Percentiles rank a stretch among this genome's conserved stretches.
Evolutionary conservation across 1,140 invertebrate genomes (phyloP).

Genomic region (Drosophila ohnishii): DNA sequence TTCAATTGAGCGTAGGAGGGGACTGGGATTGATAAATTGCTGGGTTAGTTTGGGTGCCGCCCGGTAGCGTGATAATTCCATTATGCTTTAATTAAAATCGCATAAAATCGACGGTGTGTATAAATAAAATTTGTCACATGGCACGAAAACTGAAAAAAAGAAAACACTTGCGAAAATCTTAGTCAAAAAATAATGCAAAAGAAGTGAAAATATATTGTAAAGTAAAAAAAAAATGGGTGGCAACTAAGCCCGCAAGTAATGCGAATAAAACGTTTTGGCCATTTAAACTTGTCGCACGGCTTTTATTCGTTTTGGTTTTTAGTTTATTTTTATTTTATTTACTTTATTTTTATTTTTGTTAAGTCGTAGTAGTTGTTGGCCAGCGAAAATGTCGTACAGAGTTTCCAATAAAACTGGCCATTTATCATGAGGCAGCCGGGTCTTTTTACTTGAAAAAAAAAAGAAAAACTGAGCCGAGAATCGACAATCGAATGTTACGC

Average conservation of each 20-base stretch:
- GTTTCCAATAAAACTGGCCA: slow-evolving; percentile 79
- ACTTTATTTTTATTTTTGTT: slow-evolving; percentile 22
- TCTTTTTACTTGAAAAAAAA: slow-evolving; percentile 7
- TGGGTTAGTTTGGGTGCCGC: slow-evolving; percentile 7
- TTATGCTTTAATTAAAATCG: slow-evolving; percentile 60
- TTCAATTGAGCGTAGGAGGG: slow-evolving; percentile 44
- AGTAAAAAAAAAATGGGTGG: slow-evolving; percentile 59
- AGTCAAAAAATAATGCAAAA: slow-evolving; percentile 13
- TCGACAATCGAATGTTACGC: slow-evolving; percentile 69
- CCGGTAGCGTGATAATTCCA: slow-evolving; percentile 45
- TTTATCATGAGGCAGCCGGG: slow-evolving; percentile 62
- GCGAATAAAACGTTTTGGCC: slow-evolving; percentile 58
- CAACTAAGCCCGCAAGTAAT: slow-evolving; percentile 48
- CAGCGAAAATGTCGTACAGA: slow-evolving; percentile 78
- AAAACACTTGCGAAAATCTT: slow-evolving; percentile 32
- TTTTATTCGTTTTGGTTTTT: slow-evolving; percentile 48
- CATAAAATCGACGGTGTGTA: slow-evolving; percentile 55
- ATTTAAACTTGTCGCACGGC: slow-evolving; percentile 72
- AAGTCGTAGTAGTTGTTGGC: slow-evolving; percentile 22
- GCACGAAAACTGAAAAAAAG: slow-evolving; percentile 47
- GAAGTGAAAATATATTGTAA: slow-evolving; percentile 28
- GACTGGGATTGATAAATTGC: slow-evolving; percentile 21
- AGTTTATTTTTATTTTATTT: slow-evolving; percentile 15
- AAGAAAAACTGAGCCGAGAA: slow-evolving; percentile 33
- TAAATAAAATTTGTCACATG: slow-evolving; percentile 66